Evolutionary conservation across 2,113 vertebrate species (phyloP).

Genomic region (Caretta caretta): DNA sequence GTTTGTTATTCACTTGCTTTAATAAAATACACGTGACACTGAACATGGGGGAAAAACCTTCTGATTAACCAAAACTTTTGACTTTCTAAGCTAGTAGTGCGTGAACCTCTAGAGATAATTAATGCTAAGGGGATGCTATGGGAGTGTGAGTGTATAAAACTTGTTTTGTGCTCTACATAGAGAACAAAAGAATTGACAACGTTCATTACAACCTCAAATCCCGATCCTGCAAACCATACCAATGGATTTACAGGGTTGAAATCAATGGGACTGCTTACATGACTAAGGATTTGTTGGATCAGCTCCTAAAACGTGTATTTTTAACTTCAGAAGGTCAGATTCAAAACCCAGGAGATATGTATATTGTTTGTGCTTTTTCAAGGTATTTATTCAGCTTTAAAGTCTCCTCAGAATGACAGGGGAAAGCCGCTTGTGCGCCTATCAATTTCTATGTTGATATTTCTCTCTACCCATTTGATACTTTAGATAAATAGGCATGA

Average conservation of each 20-base stretch:
- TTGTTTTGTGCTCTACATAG: neutral
- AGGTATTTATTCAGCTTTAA: conserved; percentile 75
- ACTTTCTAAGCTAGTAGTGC: conserved; percentile 44
- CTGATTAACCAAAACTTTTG: conserved; percentile 7
- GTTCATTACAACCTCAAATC: accelerated
- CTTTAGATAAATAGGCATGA: conserved; percentile 68
- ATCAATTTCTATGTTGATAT: conserved; percentile 36
- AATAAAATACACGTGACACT: conserved; percentile 33
- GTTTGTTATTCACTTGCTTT: conserved; percentile 62
- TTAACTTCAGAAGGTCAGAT: conserved; percentile 66
- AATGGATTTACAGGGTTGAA: neutral
- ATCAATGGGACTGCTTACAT: neutral
- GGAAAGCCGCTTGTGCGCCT: conserved; percentile 60
- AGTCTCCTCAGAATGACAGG: conserved; percentile 55
- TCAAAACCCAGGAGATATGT: conserved; percentile 66
- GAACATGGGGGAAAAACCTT: neutral
- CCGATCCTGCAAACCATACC: accelerated
- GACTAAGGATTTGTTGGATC: neutral
- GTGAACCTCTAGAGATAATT: neutral
- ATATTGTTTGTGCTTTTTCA: conserved; percentile 68
- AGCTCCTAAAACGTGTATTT: conserved; percentile 56
- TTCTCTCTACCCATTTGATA: conserved; percentile 54
- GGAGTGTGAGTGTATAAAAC: neutral
- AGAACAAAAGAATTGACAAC: neutral
- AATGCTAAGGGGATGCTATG: neutral